phyloP scores from a whole-genome alignment of 1,140 invertebrate species.

The Micrasema longulum region DNA sequence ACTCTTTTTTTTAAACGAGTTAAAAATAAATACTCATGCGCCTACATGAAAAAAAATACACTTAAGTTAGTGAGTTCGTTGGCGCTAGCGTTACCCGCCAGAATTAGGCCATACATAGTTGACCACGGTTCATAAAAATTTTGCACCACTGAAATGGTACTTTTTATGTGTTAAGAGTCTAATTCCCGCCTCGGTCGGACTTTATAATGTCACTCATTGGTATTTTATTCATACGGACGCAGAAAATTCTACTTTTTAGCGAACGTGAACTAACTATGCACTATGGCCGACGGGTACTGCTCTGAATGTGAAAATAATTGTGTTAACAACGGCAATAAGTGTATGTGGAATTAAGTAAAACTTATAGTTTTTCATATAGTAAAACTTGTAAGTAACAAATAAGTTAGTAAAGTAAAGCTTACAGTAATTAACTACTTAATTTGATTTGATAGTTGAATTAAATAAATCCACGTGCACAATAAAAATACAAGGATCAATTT shows the following conservation, averaged over 20 bases:
- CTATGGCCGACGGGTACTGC: background rate
- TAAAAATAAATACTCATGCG: too few species aligned
- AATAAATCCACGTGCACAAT: too few species aligned
- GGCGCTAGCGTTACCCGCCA: background rate
- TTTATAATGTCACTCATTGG: conserved; percentile 53
- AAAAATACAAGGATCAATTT: too few species aligned
- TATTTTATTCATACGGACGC: conserved; percentile 49
- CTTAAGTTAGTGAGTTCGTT: background rate
- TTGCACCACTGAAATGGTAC: conserved; percentile 44
- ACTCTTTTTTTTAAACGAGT: too few species aligned
- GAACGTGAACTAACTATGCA: conserved; percentile 3
- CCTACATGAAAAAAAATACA: too few species aligned
- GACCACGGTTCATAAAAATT: conserved; percentile 47
- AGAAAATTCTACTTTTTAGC: conserved; percentile 30
- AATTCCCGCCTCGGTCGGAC: conserved; percentile 39
- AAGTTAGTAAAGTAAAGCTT: too few species aligned
- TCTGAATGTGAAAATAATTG: conserved; percentile 28
- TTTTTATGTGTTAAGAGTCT: conserved; percentile 46
- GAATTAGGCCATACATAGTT: conserved; percentile 16
- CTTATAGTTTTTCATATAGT: too few species aligned
- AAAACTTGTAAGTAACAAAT: too few species aligned
- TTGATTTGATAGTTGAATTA: too few species aligned
- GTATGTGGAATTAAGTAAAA: too few species aligned
- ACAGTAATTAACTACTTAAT: too few species aligned
- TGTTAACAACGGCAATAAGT: conserved; percentile 4